A percentile compares a stretch with the other conserved stretches of the same genome.
These are phyloP conservation scores for Calephelis virginiensis DNA, from an alignment of 1,140 invertebrate species.

Conservation along the genomic window DNA sequence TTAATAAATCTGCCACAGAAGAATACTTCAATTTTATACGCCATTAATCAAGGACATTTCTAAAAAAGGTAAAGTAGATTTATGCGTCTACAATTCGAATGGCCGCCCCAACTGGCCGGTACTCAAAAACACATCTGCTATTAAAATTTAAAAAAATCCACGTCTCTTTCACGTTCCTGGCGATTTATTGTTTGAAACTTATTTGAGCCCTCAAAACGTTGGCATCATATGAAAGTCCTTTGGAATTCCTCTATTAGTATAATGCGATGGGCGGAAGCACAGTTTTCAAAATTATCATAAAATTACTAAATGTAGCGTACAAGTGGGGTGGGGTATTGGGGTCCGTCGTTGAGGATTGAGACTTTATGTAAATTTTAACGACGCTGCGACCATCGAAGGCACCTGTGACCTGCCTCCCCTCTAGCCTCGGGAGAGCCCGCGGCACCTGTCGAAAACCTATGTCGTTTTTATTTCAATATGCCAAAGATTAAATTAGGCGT, in stretches of 20 bases:
- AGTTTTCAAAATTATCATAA: conserved; percentile 77
- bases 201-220: conserved; percentile 67
- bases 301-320: conserved; percentile 79
- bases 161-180: conserved; percentile 57
- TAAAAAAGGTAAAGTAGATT: conserved; percentile 63
- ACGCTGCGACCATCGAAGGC: conserved; percentile 74
- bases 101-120: conserved; percentile 40
- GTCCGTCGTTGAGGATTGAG: conserved; percentile 71
- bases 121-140: conserved; percentile 75
- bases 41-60: conserved; percentile 67
- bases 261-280: conserved; percentile 75
- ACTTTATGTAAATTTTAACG: conserved; percentile 79
- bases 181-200: conserved; percentile 73
- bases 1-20: conserved; percentile 37
- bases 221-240: conserved; percentile 46
- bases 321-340: conserved; percentile 69
- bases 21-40: conserved; percentile 62
- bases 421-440: conserved; percentile 38
- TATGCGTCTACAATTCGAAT: conserved; percentile 60
- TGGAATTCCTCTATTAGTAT: conserved; percentile 73
- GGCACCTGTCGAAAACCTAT: conserved; percentile 76
- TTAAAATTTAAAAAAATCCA: conserved; percentile 69
- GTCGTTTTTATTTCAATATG: conserved; percentile 78
- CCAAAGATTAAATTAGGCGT: conserved; percentile 74
- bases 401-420: conserved; percentile 62